Percentiles rank a stretch among this genome's conserved stretches.
Conservation (phyloP, 2,888 invertebrate species). For the Antitype chi region DNA sequence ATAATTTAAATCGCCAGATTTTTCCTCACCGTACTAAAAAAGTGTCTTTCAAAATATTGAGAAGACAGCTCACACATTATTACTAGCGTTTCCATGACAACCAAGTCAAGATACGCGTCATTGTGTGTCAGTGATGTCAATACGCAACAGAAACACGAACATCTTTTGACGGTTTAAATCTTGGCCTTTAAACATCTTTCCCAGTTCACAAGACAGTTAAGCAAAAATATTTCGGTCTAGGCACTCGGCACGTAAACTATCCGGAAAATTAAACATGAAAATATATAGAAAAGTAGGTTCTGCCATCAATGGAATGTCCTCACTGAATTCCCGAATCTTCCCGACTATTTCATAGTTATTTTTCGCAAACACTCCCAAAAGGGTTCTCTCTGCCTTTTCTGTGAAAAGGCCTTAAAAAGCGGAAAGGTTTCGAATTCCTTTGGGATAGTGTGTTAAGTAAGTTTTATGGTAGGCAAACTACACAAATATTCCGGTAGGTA, state of each 20-base stretch:
- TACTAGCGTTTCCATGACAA: too few species aligned
- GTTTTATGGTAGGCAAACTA: slow-evolving; percentile 7
- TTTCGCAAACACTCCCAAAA: slow-evolving; percentile 48
- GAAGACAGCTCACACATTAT: too few species aligned
- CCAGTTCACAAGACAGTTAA: neutral
- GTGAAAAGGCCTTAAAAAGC: slow-evolving; percentile 32
- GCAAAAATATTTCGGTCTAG: neutral
- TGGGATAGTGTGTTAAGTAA: slow-evolving; percentile 27
- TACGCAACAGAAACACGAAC: too few species aligned
- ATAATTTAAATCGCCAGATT: neutral
- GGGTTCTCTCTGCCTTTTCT: slow-evolving; percentile 25
- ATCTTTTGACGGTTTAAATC: too few species aligned
- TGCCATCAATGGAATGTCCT: slow-evolving; percentile 24
- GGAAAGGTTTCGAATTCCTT: slow-evolving; percentile 45
- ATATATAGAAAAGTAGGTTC: slow-evolving; percentile 5
- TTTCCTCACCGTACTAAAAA: too few species aligned
- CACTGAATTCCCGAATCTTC: slow-evolving; percentile 22
- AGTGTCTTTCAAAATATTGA: too few species aligned
- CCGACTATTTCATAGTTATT: slow-evolving; percentile 54
- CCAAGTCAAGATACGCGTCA: too few species aligned
- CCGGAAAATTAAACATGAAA: slow-evolving; percentile 32
- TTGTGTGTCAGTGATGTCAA: too few species aligned
- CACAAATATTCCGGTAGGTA: neutral
- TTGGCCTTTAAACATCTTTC: too few species aligned
- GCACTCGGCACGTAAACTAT: neutral